phyloP scores from a whole-genome alignment of 2,888 invertebrate genomes.

The Ecliptopera silaceata region DNA sequence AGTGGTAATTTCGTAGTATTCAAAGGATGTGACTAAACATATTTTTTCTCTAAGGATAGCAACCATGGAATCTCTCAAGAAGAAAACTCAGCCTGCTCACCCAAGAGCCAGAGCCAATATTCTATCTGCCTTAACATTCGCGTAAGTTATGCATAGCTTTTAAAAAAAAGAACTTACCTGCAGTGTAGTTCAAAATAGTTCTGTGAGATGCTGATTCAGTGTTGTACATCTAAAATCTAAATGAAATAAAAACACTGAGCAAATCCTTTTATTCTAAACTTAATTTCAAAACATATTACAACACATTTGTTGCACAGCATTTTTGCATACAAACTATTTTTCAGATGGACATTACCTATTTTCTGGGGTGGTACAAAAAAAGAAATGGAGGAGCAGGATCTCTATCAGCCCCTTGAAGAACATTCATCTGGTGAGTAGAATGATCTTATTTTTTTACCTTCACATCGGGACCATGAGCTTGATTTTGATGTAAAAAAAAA shows the following conservation, averaged over 20 bases:
- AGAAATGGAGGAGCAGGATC: slow-evolving; percentile 87
- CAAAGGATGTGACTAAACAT: background rate
- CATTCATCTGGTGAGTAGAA: slow-evolving; percentile 85
- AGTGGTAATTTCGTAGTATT: background rate
- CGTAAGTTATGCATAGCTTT: slow-evolving; percentile 83
- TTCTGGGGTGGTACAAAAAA: slow-evolving; percentile 90
- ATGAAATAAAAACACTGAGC: too few species aligned
- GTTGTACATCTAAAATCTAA: too few species aligned
- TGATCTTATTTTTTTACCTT: background rate
- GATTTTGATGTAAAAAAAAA: too few species aligned
- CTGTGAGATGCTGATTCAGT: too few species aligned
- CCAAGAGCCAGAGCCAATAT: slow-evolving; percentile 86
- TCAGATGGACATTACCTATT: slow-evolving; percentile 90
- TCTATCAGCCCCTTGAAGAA: slow-evolving; percentile 88
- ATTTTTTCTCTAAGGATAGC: slow-evolving; percentile 3
- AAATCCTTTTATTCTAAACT: too few species aligned
- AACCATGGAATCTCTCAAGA: slow-evolving; percentile 80
- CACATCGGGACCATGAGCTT: too few species aligned
- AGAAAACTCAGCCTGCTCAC: slow-evolving; percentile 82
- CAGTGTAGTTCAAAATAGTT: too few species aligned
- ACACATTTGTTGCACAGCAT: too few species aligned
- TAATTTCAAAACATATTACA: too few species aligned
- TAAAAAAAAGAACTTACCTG: too few species aligned
- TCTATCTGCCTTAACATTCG: slow-evolving; percentile 86
- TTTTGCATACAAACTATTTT: background rate